Evolutionary conservation across 2,888 invertebrate species (phyloP).

Genomic region (Heliconius aoede): DNA sequence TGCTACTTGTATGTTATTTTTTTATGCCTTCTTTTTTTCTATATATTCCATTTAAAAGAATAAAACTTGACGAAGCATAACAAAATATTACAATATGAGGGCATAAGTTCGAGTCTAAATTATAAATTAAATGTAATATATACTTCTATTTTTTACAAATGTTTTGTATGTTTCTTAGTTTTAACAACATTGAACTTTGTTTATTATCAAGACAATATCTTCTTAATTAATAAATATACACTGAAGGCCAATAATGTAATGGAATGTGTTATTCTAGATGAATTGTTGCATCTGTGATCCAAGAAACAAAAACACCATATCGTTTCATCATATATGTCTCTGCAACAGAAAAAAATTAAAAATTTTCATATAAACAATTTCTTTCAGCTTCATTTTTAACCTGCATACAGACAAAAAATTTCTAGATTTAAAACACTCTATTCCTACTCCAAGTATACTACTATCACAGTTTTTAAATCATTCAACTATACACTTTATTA

Average conservation of each 20-base stretch:
- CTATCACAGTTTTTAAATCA: too few relatives aligned
- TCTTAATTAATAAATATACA: conserved; percentile 55
- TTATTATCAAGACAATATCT: conserved; percentile 50
- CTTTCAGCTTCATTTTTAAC: too few relatives aligned
- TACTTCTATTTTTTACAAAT: not conserved
- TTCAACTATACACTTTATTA: too few relatives aligned
- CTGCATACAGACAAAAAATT: not conserved
- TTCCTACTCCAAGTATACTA: too few relatives aligned
- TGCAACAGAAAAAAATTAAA: conserved; percentile 65
- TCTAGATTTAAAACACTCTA: not conserved
- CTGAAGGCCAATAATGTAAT: conserved; percentile 60
- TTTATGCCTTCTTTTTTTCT: not conserved
- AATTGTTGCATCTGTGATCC: conserved; percentile 93
- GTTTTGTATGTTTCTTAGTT: not conserved
- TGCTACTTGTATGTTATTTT: not conserved
- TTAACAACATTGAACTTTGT: not conserved
- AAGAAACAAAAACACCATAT: conserved; percentile 96
- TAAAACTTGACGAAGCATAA: not conserved
- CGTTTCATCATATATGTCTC: conserved; percentile 91
- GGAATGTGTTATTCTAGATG: conserved; percentile 61
- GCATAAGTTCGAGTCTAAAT: not conserved
- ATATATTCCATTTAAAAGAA: not conserved
- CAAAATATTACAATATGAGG: not conserved
- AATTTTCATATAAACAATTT: not conserved
- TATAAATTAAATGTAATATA: not conserved